phyloP scores from a whole-genome alignment of 2,113 vertebrate genomes.

The Alethe diademata region DNA sequence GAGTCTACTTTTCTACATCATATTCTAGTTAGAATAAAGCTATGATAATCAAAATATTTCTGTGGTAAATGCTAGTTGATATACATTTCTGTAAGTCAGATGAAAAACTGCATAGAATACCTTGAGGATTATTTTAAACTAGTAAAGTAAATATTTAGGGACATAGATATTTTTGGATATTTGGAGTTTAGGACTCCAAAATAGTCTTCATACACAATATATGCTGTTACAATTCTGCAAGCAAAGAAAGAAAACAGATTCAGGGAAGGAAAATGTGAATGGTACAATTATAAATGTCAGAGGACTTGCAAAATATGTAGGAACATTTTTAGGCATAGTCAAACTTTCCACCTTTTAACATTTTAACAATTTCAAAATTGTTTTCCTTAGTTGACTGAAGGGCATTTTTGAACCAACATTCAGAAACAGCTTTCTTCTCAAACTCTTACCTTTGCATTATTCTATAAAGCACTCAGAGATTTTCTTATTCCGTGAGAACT shows the following conservation, averaged over 20 bases:
- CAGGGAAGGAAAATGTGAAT: not conserved
- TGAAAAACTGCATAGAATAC: not conserved
- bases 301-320: not conserved
- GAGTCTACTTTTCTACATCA: not conserved
- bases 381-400: not conserved
- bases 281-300: not conserved
- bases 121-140: not conserved
- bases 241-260: not conserved
- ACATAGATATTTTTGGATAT: not conserved
- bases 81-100: not conserved
- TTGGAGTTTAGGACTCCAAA: not conserved
- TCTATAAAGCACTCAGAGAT: not conserved
- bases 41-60: not conserved
- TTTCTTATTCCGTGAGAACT: not conserved
- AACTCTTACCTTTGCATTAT: not conserved
- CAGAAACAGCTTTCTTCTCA: not conserved
- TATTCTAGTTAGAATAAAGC: not conserved
- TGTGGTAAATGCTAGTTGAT: fast-evolving
- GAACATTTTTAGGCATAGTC: not conserved
- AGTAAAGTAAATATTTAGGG: not conserved
- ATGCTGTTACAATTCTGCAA: not conserved
- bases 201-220: not conserved
- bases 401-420: not conserved
- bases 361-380: not conserved
- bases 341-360: not conserved